Percentiles rank a stretch among this genome's conserved stretches.
These are phyloP conservation scores for Tetrax tetrax DNA, from an alignment of 2,113 vertebrate species.

Conservation along the genomic window DNA sequence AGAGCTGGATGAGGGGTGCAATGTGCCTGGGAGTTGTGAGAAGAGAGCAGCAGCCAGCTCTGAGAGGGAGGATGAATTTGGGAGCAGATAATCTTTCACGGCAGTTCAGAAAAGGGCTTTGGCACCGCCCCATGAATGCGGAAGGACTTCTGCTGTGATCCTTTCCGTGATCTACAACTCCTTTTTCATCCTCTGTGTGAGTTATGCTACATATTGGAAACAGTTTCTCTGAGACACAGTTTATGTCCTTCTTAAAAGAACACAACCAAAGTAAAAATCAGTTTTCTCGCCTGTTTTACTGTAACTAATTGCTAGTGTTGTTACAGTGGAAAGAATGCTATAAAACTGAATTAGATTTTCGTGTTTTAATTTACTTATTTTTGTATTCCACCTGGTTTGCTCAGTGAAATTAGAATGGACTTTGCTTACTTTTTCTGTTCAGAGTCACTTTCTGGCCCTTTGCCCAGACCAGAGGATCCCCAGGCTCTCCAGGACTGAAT, in stretches of 20 bases:
- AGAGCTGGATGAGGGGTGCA: background rate
- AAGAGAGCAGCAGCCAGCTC: background rate
- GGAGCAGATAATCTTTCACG: background rate
- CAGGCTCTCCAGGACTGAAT: background rate
- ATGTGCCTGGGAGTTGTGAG: background rate
- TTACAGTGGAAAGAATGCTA: background rate
- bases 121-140: background rate
- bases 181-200: background rate
- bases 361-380: background rate
- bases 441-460: conserved; percentile 26
- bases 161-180: background rate
- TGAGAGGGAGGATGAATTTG: background rate
- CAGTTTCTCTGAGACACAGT: background rate
- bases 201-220: background rate
- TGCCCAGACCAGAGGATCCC: conserved; percentile 24
- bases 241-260: background rate
- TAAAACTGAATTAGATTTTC: background rate
- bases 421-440: conserved; percentile 32
- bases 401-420: conserved; percentile 3
- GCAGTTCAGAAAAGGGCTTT: background rate
- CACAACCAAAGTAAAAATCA: background rate
- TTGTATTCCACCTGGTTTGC: conserved; percentile 22
- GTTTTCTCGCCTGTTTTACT: background rate
- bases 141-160: background rate
- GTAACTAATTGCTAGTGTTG: background rate